These are phyloP conservation scores for Mormyrus lacerda DNA, from an alignment of 2,113 vertebrate genomes.

Conservation along the genomic window DNA sequence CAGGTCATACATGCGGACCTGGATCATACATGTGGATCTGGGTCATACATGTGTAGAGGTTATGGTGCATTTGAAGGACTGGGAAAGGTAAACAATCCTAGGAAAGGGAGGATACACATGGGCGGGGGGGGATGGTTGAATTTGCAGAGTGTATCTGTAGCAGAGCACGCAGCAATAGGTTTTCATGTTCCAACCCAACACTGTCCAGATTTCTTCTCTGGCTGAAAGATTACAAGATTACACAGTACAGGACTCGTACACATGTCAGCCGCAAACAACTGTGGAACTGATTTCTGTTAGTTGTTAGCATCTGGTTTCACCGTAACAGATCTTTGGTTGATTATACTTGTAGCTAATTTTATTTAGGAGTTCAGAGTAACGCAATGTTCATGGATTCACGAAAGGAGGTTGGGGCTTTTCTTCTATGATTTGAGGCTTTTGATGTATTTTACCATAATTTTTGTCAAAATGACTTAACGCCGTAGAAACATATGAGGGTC, in stretches of 20 bases:
- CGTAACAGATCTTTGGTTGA: not conserved
- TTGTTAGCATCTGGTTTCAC: not conserved
- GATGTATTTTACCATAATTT: not conserved
- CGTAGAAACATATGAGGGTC: conserved; percentile 21
- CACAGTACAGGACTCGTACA: not conserved
- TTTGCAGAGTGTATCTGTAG: not conserved
- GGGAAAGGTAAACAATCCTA: not conserved
- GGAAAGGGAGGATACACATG: not conserved
- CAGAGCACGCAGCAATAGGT: not conserved
- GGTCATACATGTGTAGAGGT: not conserved
- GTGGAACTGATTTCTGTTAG: not conserved
- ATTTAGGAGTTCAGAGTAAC: not conserved
- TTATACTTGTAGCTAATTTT: not conserved
- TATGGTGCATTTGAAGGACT: not conserved
- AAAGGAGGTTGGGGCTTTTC: too few species aligned
- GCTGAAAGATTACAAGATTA: not conserved
- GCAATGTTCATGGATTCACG: not conserved
- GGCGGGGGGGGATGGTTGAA: not conserved
- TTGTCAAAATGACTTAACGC: not conserved
- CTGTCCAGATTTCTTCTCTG: not conserved
- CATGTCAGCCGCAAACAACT: not conserved
- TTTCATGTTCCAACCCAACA: not conserved
- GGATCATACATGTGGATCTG: not conserved
- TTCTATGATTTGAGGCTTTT: conserved; percentile 24
- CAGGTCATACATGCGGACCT: not conserved